These are phyloP conservation scores for Menidia menidia DNA, from an alignment of 2,797 vertebrate species.

Conservation along the genomic window DNA sequence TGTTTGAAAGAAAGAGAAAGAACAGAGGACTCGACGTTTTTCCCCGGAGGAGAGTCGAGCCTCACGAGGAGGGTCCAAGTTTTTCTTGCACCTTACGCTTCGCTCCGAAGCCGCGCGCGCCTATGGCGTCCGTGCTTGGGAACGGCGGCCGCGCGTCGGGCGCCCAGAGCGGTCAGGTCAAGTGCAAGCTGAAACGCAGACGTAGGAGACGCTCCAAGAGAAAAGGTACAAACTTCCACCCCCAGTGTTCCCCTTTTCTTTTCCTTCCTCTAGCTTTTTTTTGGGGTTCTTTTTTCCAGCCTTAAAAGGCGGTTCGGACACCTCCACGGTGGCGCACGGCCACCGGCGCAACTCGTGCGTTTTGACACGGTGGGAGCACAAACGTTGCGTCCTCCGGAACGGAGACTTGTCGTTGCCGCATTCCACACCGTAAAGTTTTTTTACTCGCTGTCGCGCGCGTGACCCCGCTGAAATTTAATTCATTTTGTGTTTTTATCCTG, in stretches of 20 bases:
- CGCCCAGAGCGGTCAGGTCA: constrained; percentile 87
- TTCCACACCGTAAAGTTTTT: too few relatives aligned
- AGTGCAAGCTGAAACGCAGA: constrained; percentile 92
- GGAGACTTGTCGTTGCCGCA: neutral
- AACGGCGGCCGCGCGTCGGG: constrained; percentile 86
- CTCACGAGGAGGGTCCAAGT: constrained; percentile 54
- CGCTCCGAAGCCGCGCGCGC: constrained; percentile 50
- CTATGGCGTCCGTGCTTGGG: constrained; percentile 93
- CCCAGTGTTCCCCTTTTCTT: constrained; percentile 6
- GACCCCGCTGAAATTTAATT: too few relatives aligned
- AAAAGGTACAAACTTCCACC: constrained; percentile 87
- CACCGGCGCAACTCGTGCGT: constrained; percentile 9
- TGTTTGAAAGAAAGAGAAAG: constrained; percentile 16
- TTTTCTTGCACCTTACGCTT: too few relatives aligned
- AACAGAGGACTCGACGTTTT: constrained; percentile 56
- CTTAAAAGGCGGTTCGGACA: constrained; percentile 18
- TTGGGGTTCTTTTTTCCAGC: constrained; percentile 2
- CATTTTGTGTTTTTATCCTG: too few relatives aligned
- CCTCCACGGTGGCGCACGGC: constrained; percentile 1
- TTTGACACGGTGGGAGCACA: too few relatives aligned
- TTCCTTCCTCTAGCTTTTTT: neutral
- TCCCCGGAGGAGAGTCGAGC: constrained; percentile 56
- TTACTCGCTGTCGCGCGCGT: too few relatives aligned
- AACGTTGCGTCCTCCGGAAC: too few relatives aligned
- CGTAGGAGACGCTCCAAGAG: constrained; percentile 91